Base-by-base conservation (phyloP, 2,797 vertebrate species). In the Scolopax rusticola region DNA sequence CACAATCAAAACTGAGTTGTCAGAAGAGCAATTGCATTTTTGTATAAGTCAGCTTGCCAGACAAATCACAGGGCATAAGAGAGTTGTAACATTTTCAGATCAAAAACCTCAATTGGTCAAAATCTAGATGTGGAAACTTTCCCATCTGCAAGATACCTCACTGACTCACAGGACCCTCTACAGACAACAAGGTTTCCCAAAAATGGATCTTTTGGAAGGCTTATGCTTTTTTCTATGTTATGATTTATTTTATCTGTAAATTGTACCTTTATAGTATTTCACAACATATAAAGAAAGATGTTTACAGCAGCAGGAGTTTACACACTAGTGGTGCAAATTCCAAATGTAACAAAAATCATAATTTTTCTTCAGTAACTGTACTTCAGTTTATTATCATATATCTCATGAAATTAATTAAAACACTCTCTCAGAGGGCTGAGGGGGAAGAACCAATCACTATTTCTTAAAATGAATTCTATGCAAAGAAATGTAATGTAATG, bases 321-420 rank as follows among this genome's bases (percentile, higher is more conserved):
- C 60, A 85, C n/a, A 54, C 28, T 3, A 38, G 21, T 13, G 28
- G n/a, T 67, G 25, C 45, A 90, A 84, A 68, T 87, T 67, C 40
- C 43, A 53, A 90, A 87, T 12, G 10, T 32, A 87, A 89, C 41
- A 75, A 69, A 78, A 92, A 15, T 5, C 21, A 13, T 30, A 50
- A 61, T 68, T 41, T 92, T 83, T 89, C 69, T 47, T 78, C 82
- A 68, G 60, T 40, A 87, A 82, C 54, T 60, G 25, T 88, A 78
- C 48, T 82, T 93, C 45, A 54, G 38, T 89, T 92, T 95, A 82
- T 93, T 73, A 81, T 79, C 87, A 73, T 59, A 23, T 48, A 97
- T 87, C 87, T 93, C 75, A 92, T 56, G 38, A 94, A 96, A 89
- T 64, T 94, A 94, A 96, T 94, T 91, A 96, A 92, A 95, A 86